phyloP scores from a whole-genome alignment of 2,113 vertebrate species.

The Ancistrus triradiatus region DNA sequence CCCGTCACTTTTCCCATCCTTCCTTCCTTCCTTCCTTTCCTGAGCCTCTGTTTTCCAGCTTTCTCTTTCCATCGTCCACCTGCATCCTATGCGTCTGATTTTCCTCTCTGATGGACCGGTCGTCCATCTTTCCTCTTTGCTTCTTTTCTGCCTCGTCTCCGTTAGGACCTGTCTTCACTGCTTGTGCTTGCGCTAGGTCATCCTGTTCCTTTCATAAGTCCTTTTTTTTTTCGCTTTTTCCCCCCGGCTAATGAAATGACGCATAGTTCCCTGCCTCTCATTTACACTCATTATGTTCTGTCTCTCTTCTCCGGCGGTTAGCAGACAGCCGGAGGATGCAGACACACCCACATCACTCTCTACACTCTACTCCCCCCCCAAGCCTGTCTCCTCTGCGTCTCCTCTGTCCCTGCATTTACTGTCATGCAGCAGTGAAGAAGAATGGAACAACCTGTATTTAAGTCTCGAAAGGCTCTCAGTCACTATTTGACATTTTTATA shows the following conservation, averaged over 20 bases:
- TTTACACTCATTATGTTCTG: not conserved
- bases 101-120: not conserved
- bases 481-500: too few species aligned
- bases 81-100: not conserved
- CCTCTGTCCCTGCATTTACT: not conserved
- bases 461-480: too few species aligned
- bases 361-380: not conserved
- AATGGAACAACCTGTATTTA: not conserved
- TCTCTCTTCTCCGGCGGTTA: not conserved
- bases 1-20: not conserved
- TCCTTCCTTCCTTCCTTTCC: not conserved
- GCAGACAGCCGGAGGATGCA: not conserved
- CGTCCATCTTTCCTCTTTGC: not conserved
- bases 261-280: conserved; percentile 1
- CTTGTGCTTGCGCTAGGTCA: too few species aligned
- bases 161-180: not conserved
- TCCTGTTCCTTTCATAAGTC: conserved; percentile 16
- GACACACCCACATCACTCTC: not conserved
- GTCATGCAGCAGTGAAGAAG: not conserved
- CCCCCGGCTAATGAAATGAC: not conserved
- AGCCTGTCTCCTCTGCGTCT: not conserved
- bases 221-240: conserved; percentile 2
- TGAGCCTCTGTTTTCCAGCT: not conserved
- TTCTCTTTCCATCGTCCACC: not conserved
- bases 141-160: not conserved